A percentile compares a stretch with the other conserved stretches of the same genome.
Evolutionary conservation across 2,888 invertebrate genomes (phyloP).

Genomic region (Ethmia dodecea): DNA sequence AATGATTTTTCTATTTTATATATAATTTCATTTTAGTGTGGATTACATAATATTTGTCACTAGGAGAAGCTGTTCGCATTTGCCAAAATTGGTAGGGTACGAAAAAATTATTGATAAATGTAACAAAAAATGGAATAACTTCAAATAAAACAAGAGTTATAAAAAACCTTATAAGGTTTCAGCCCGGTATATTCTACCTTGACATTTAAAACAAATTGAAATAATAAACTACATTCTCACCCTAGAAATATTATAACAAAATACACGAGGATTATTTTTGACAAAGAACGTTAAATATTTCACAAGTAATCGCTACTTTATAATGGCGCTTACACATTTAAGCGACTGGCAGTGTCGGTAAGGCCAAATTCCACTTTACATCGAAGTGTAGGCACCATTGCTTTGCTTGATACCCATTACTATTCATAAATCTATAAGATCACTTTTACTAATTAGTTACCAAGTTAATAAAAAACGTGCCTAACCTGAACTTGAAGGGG

Average conservation of each 20-base stretch:
- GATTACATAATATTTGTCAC: too few species aligned
- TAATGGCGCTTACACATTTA: not conserved
- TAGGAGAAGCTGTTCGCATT: too few species aligned
- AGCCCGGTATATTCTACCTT: conserved; percentile 10
- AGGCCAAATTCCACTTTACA: not conserved
- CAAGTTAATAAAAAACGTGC: too few species aligned
- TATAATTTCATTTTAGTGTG: too few species aligned
- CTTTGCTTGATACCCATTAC: conserved; percentile 1
- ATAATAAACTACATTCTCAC: not conserved
- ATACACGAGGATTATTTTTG: not conserved
- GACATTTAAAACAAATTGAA: conserved; percentile 3
- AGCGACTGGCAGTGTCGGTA: conserved; percentile 1
- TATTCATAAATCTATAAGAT: not conserved
- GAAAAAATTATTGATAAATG: not conserved
- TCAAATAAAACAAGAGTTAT: conserved; percentile 6
- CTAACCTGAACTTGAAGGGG: too few species aligned
- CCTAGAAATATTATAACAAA: conserved; percentile 7
- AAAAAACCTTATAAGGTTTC: conserved; percentile 5
- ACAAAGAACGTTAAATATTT: not conserved
- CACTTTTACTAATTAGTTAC: too few species aligned
- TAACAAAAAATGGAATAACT: too few species aligned
- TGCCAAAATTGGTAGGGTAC: not conserved
- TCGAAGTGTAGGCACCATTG: conserved; percentile 6
- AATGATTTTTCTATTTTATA: too few species aligned
- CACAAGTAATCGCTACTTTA: not conserved